Evolutionary conservation across 2,797 vertebrate genomes (phyloP).

Genomic region (Gambusia yucatana): DNA sequence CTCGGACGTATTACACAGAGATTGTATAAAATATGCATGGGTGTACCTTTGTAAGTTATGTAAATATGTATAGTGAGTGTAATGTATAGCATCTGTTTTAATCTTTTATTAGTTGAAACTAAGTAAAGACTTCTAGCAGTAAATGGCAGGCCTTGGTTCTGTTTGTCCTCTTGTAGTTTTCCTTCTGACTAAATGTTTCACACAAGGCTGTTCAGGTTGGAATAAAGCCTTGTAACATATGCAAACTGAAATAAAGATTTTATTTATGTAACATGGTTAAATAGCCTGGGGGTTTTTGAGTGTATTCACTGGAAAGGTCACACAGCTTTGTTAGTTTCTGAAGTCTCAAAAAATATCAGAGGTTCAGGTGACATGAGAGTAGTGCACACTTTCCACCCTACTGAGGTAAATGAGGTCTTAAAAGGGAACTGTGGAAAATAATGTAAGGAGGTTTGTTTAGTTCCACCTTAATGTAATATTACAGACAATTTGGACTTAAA

Average conservation of each 20-base stretch:
- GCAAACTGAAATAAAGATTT: conserved; percentile 64
- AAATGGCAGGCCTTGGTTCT: conserved; percentile 5
- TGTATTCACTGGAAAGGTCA: background rate
- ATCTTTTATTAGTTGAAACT: conserved; percentile 19
- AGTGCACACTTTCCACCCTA: background rate
- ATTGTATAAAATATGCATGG: conserved; percentile 20
- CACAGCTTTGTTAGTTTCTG: background rate
- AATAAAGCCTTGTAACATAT: conserved; percentile 31
- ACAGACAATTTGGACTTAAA: background rate
- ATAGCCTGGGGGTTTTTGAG: conserved; percentile 1
- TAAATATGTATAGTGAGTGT: conserved; percentile 35
- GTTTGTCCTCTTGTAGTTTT: conserved; percentile 22
- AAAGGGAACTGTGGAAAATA: background rate
- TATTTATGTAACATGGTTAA: conserved; percentile 64
- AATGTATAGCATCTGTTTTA: conserved; percentile 40
- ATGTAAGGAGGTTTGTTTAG: background rate
- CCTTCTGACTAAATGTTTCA: conserved; percentile 25
- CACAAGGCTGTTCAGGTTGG: conserved; percentile 17
- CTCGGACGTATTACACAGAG: background rate
- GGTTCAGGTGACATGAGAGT: background rate
- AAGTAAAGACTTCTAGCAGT: background rate
- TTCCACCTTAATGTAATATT: background rate
- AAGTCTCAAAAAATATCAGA: background rate
- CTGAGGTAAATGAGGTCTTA: background rate
- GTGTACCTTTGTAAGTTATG: conserved; percentile 29